Percentiles rank a stretch among this genome's conserved stretches.
phyloP scores from a whole-genome alignment of 2,888 invertebrate genomes.

The Drosophila neoperkinsi region DNA sequence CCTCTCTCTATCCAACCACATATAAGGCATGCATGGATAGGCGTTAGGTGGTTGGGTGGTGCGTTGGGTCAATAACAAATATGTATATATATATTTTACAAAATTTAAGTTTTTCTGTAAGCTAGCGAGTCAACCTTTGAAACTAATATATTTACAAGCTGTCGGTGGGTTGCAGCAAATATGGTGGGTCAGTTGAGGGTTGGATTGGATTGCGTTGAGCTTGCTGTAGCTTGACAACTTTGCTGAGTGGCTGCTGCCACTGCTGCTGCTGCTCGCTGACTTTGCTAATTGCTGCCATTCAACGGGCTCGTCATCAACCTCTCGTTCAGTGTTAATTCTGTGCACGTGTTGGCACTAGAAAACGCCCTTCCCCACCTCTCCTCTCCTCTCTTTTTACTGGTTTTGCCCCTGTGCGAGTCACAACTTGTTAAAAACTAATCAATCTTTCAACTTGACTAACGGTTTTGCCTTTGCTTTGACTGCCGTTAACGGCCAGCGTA shows the following conservation, averaged over 20 bases:
- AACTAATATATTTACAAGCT: background rate
- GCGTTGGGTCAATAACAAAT: constrained; percentile 18
- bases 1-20: constrained; percentile 31
- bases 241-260: constrained; percentile 9
- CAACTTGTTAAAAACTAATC: constrained; percentile 82
- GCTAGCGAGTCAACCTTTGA: constrained; percentile 2
- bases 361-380: background rate
- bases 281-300: constrained; percentile 71
- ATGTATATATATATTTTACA: constrained; percentile 9
- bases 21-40: constrained; percentile 62
- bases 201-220: background rate
- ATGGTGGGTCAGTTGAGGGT: background rate
- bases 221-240: constrained; percentile 38
- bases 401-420: constrained; percentile 52
- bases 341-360: constrained; percentile 68
- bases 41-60: constrained; percentile 30
- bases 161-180: background rate
- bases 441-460: constrained; percentile 81
- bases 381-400: constrained; percentile 6
- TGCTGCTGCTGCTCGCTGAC: constrained; percentile 16
- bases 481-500: constrained; percentile 57
- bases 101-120: constrained; percentile 30
- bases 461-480: constrained; percentile 67
- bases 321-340: constrained; percentile 58
- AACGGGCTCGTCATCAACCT: constrained; percentile 41